Evolutionary conservation across 2,888 invertebrate species (phyloP), one percentile per base, ranked within the genome.

Genomic region (Leucophenga montana): DNA sequence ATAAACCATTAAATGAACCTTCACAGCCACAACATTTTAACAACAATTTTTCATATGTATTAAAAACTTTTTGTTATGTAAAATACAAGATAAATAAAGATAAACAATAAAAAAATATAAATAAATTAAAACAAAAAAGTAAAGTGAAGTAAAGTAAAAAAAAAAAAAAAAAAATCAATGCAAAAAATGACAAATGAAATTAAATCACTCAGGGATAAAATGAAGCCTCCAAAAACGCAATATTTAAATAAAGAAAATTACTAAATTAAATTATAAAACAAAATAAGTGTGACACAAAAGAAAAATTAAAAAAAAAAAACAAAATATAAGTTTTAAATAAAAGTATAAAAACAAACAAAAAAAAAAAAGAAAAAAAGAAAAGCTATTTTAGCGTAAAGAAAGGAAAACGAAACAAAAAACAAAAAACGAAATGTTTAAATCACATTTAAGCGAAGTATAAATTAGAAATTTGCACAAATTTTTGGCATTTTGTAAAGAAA

Each of bases 201-300:
- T 82, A 86, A 85, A 84, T 85, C 86, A 87, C 87, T 87, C 87
- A 87, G 87, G 87, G 87, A 87, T 86, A 83, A 85, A 88, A 87
- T 86, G 84, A 85, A 88, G 87, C 88, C 87, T 87, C 88, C 85
- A 87, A 88, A 86, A 84, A 80, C 75, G 74, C 78, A 79, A 79
- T 77, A 80, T 75, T 72, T 75, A 83, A 79, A 66, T 79, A 82
- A 77, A 78, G 71, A 79, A 77, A 73, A 79, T 46, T 44, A 74
- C 68, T 66, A 72, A 73, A 69, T 20, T 56, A 71, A 74, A 77
- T 71, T 72, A n/a, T n/a, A n/a, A 72, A 72, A 76, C 73, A 67
- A 70, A 70, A 73, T 70, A 66, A 71, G 27, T 27, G 4, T 27
- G 27, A 27, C 27, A 27, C 27, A 67, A 50, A 57, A 16, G 53